Evolutionary conservation across 2,888 invertebrate species (phyloP), one percentile per base, ranked within the genome.

Genomic region (Pristionchus entomophagus): DNA sequence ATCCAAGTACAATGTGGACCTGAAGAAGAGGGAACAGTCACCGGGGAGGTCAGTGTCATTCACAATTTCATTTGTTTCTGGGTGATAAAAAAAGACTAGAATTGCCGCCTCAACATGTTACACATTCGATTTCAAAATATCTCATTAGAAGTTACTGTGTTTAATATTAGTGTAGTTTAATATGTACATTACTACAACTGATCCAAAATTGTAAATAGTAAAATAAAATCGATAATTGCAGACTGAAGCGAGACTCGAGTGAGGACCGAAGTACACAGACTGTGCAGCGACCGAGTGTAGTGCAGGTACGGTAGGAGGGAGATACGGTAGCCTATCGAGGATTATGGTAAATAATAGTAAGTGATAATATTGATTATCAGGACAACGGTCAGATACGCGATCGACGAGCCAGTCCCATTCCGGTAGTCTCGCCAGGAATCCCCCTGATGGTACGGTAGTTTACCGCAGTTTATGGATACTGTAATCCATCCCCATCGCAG

Each of bases 231-330:
- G 65, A 35, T 65, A 45, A n/a, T 26, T 73, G 26, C 41, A 73
- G 78, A 32, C 78, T 32, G 38, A 35, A 38, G n/a, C 56, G 56
- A 3, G 56, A 56, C 17, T 22, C 38, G 82, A 56, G 56, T 17
- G 82, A 56, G 41, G 82, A 82, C 82, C 56, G 59, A 35, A 17
- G 56, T n/a, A 82, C 82, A 17, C 82, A 82, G 82, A 82, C 82
- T 38, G 45, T 82, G n/a, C 35, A 38, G 82, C 82, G 82, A 26
- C 82, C 82, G 41, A 82, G 56, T 26, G 82, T 82, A 4, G 26
- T 82, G 14, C 53, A 82, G 82, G 82, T 82, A 41, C 77, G 26
- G 49, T 77, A 77, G 14, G n/a, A 17, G 17, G 38, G 19, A 12
- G 19, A 2, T 62, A 62, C 62, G 29, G 62, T 32, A 65, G 2